Evolutionary conservation across 2,888 invertebrate species (phyloP), one percentile per base, ranked within the genome.

Genomic region (Archips crataeganus): DNA sequence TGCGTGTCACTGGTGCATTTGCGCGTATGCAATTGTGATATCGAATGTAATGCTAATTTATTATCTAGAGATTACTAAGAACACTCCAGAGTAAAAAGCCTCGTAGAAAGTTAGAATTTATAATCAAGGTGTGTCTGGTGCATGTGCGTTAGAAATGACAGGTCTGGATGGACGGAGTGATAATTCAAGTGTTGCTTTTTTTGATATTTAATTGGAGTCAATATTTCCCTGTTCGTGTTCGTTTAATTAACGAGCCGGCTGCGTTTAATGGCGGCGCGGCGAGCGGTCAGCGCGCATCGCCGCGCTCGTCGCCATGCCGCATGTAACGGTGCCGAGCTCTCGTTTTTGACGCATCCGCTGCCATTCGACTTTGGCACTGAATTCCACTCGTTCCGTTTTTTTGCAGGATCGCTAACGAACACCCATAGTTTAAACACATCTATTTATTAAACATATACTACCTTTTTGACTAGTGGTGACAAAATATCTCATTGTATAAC

Each of bases 281-380:
- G 75, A 78, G 70, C 74, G 74, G 47, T 34, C 23, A 42, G 72
- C 61, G 62, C 57, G 71, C 54, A 59, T 42, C 39, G 51, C 32
- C 59, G 71, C n/a, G 59, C 66, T 59, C 51, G 78, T 84, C 84
- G 84, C 62, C 67, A 15, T 51, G 79, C 84, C 84, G 85, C 87
- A 85, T 79, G 81, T 93, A 93, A 93, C 93, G 93, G 94, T 92
- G 87, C 81, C 84, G 82, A 89, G 90, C 85, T 92, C 92, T 91
- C 90, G 80, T 87, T 90, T 23, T 87, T 83, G 84, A 79, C 79
- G 86, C 85, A 87, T 87, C 89, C 86, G 83, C 79, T 83, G 79
- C 78, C 80, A 81, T 80, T 79, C 78, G 81, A 83, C 80, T 70
- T 68, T 57, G 39, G 57, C 59, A 34, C 60, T 74, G 60, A 59